Conservation (phyloP, 2,113 vertebrate genomes). For the Formicarius rufipectus region DNA sequence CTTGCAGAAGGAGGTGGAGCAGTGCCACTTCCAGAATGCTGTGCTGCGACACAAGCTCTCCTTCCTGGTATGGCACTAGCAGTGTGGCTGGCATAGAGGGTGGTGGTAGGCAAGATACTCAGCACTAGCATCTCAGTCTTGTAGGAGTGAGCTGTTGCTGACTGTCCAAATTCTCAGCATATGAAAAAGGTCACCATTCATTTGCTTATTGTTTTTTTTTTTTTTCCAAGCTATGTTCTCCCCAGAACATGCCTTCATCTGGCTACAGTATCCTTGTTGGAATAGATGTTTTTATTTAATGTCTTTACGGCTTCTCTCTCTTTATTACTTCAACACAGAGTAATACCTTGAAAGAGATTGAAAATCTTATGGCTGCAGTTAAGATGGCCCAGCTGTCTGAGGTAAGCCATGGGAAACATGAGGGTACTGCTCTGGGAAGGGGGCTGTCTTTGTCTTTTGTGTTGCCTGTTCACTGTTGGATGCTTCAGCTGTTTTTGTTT, state of each 20-base stretch:
- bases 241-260: not conserved
- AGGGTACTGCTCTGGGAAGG: not conserved
- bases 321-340: not conserved
- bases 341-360: slow-evolving; percentile 31
- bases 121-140: not conserved
- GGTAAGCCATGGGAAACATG: not conserved
- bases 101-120: not conserved
- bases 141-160: not conserved
- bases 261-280: not conserved
- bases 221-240: not conserved
- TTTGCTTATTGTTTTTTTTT: not conserved
- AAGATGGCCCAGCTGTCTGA: slow-evolving; percentile 11
- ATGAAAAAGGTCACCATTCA: not conserved
- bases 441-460: not conserved
- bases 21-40: slow-evolving; percentile 78
- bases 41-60: slow-evolving; percentile 76
- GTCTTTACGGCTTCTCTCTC: not conserved
- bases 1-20: slow-evolving; percentile 78
- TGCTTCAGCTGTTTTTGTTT: not conserved
- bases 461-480: not conserved
- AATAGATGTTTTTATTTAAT: not conserved
- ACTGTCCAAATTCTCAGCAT: not conserved
- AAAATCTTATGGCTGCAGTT: slow-evolving; percentile 12
- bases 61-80: slow-evolving; percentile 70
- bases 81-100: not conserved